phyloP scores from a whole-genome alignment of 2,113 vertebrate species.

The Porphyrio hochstetteri region DNA sequence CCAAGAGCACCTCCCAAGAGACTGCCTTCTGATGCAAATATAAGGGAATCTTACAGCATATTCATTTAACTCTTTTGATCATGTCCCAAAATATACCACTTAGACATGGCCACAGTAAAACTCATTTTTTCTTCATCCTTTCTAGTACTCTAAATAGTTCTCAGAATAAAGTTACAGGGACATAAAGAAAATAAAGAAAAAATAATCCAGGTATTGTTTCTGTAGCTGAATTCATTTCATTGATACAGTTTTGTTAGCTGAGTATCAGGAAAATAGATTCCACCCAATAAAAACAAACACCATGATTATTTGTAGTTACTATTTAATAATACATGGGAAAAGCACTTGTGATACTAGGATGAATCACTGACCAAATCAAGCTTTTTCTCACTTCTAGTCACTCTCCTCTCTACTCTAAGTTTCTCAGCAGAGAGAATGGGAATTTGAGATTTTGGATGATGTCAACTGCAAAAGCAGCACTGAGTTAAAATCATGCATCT shows the following conservation, averaged over 20 bases:
- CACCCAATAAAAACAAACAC: neutral
- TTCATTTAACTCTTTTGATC: neutral
- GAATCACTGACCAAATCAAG: neutral
- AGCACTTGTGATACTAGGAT: neutral
- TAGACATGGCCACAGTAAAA: neutral
- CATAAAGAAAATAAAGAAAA: neutral
- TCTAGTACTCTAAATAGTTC: neutral
- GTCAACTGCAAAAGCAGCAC: neutral
- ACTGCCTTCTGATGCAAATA: neutral
- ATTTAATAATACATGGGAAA: neutral
- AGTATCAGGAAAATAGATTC: constrained; percentile 16
- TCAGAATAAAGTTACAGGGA: neutral
- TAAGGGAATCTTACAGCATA: neutral
- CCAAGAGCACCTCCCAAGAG: neutral
- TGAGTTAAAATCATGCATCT: neutral
- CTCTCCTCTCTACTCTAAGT: neutral
- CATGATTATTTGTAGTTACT: neutral
- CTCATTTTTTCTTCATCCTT: neutral
- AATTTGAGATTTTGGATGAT: neutral
- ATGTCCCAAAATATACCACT: neutral
- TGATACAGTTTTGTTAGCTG: neutral
- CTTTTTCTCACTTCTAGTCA: neutral
- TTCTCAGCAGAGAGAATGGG: neutral
- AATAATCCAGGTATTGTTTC: constrained; percentile 17
- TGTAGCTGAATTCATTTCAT: neutral